Evolutionary conservation across 1,140 invertebrate species (phyloP).

Genomic region (Drosophila busckii): DNA sequence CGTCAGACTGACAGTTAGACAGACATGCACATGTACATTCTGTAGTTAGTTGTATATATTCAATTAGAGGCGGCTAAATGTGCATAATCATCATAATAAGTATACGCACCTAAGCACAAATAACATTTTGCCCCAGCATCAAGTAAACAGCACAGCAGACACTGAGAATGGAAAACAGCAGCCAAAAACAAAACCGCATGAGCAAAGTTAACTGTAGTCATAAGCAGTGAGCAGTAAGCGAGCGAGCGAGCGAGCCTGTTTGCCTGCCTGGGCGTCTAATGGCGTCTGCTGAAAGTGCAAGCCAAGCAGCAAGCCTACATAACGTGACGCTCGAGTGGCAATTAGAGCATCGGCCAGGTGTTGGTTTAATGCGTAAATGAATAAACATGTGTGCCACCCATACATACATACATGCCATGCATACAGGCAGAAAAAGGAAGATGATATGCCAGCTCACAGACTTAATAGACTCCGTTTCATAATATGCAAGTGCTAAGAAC

Average conservation of each 20-base stretch:
- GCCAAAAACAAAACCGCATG: not conserved
- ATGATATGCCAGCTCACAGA: too few species aligned
- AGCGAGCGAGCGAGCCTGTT: too few species aligned
- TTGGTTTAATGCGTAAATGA: not conserved
- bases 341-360: slow-evolving; percentile 47
- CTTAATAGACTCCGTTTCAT: too few species aligned
- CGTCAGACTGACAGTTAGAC: too few species aligned
- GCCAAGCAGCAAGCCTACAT: slow-evolving; percentile 55
- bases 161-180: slow-evolving; percentile 9
- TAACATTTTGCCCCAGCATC: slow-evolving; percentile 37
- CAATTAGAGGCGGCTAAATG: slow-evolving; percentile 65
- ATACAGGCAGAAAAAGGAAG: too few species aligned
- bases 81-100: slow-evolving; percentile 54
- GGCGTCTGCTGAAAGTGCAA: slow-evolving; percentile 59
- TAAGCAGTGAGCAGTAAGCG: too few species aligned
- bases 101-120: slow-evolving; percentile 48
- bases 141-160: not conserved
- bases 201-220: not conserved
- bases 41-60: slow-evolving; percentile 35
- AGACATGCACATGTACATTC: too few species aligned
- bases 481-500: too few species aligned
- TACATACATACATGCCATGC: not conserved
- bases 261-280: too few species aligned
- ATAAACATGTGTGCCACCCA: not conserved
- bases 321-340: slow-evolving; percentile 62